Conservation (phyloP, 2,113 vertebrate genomes). For the Nanorana parkeri region DNA sequence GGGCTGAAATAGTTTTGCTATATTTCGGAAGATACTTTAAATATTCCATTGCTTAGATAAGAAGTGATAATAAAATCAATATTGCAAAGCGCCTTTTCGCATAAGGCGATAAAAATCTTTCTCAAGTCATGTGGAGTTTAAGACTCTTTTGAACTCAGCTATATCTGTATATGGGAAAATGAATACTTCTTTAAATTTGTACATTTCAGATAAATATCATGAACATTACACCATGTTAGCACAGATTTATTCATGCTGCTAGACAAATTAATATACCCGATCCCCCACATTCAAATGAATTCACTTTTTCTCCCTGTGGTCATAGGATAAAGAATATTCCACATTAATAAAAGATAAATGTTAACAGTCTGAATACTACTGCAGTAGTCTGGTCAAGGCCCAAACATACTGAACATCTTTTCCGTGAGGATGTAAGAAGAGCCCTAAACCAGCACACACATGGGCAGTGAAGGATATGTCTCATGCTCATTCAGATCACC, state of each 20-base stretch:
- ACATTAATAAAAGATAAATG: neutral
- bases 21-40: neutral
- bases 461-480: no score
- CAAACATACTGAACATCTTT: no score
- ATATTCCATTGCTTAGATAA: neutral
- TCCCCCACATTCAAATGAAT: neutral
- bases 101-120: conserved; percentile 26
- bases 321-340: neutral
- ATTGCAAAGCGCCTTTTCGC: neutral
- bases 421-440: no score
- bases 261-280: conserved; percentile 28
- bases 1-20: neutral
- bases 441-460: no score
- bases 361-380: no score
- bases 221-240: neutral
- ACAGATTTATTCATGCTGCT: conserved; percentile 26
- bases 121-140: conserved; percentile 1
- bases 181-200: conserved; percentile 14
- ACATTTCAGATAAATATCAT: conserved; percentile 41
- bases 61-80: neutral
- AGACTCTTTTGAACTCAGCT: conserved; percentile 4
- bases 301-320: neutral
- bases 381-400: no score
- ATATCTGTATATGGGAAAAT: neutral
- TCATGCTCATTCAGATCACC: no score